These are phyloP conservation scores for Fistularia commersonii DNA, from an alignment of 2,797 vertebrate species.

Conservation along the genomic window DNA sequence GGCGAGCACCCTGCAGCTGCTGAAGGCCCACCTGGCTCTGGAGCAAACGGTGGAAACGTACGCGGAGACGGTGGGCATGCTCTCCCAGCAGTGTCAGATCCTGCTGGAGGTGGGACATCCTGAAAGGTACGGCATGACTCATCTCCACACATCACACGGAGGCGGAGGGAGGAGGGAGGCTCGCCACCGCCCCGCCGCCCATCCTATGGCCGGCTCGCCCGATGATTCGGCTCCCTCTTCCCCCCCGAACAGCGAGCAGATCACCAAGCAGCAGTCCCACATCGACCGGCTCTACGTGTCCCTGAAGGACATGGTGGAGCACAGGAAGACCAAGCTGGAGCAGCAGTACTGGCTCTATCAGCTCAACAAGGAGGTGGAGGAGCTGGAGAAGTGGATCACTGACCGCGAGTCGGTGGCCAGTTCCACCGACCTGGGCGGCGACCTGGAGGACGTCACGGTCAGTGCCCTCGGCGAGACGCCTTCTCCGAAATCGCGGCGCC, in stretches of 20 bases:
- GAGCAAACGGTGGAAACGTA: constrained; percentile 92
- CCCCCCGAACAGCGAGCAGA: constrained; percentile 74
- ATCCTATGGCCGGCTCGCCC: no score
- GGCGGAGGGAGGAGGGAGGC: no score
- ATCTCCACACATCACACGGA: not conserved
- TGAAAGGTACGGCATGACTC: constrained; percentile 76
- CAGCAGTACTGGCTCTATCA: constrained; percentile 93
- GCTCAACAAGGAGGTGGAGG: constrained; percentile 90
- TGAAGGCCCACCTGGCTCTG: constrained; percentile 86
- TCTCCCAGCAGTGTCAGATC: constrained; percentile 85
- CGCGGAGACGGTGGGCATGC: constrained; percentile 84
- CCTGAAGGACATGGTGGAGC: constrained; percentile 90
- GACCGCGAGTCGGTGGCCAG: constrained; percentile 89
- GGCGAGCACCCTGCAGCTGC: constrained; percentile 84
- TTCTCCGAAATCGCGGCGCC: not conserved
- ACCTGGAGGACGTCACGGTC: constrained; percentile 93
- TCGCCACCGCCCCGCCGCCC: no score
- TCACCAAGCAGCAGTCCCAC: constrained; percentile 89
- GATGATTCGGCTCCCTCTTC: not conserved
- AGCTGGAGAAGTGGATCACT: constrained; percentile 94
- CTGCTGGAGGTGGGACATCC: constrained; percentile 86
- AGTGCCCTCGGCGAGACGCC: constrained; percentile 19
- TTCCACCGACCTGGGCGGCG: constrained; percentile 90
- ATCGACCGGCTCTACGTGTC: constrained; percentile 90
- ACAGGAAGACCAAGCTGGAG: constrained; percentile 86